A percentile compares a stretch with the other conserved stretches of the same genome.
phyloP scores from a whole-genome alignment of 2,888 invertebrate species.

The Tiphia femorata region DNA sequence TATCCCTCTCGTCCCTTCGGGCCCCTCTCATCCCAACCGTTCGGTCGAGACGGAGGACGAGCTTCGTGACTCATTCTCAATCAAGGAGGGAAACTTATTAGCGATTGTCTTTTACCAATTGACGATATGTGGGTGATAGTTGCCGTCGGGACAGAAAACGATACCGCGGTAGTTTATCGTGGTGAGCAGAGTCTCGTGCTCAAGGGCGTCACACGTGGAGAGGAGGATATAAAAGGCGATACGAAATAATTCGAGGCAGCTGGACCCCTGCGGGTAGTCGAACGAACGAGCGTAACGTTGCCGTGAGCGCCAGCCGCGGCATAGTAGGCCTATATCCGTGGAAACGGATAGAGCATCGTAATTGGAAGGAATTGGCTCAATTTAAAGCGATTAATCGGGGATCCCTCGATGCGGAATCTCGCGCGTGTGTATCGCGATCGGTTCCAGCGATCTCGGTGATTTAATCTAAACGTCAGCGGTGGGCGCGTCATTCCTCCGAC shows the following conservation, averaged over 20 bases:
- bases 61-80: slow-evolving; percentile 61
- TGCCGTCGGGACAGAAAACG: slow-evolving; percentile 37
- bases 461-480: slow-evolving; percentile 10
- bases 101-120: slow-evolving; percentile 66
- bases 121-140: slow-evolving; percentile 59
- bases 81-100: slow-evolving; percentile 63
- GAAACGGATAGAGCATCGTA: slow-evolving; percentile 39
- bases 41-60: slow-evolving; percentile 22
- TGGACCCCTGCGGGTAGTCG: slow-evolving; percentile 52
- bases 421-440: slow-evolving; percentile 23
- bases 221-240: too few relatives aligned
- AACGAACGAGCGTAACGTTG: slow-evolving; percentile 41
- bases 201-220: neutral
- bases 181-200: slow-evolving; percentile 23
- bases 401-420: slow-evolving; percentile 37
- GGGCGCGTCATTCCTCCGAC: too few relatives aligned
- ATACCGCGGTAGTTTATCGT: too few relatives aligned
- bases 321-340: too few relatives aligned
- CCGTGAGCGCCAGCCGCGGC: slow-evolving; percentile 34
- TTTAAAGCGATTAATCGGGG: slow-evolving; percentile 44
- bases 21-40: slow-evolving; percentile 8
- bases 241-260: too few relatives aligned
- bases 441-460: slow-evolving; percentile 28
- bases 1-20: neutral
- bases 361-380: slow-evolving; percentile 46